Percentiles rank a stretch among this genome's conserved stretches.
Conservation (phyloP, 2,113 vertebrate species). For the Plestiodon gilberti region DNA sequence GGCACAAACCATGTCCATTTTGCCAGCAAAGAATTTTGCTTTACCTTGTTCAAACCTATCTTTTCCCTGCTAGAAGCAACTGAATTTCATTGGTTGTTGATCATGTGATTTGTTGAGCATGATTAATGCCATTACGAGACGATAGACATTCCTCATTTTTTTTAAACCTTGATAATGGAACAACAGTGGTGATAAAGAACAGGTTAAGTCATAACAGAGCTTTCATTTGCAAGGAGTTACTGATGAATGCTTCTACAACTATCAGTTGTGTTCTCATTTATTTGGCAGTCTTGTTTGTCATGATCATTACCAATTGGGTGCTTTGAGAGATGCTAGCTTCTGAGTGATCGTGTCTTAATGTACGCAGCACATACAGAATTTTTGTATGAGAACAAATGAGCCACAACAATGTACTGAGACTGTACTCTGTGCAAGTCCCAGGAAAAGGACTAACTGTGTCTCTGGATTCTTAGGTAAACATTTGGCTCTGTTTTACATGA, state of each 20-base stretch:
- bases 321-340: conserved; percentile 4
- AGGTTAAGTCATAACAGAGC: conserved; percentile 68
- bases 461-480: not conserved
- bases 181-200: conserved; percentile 73
- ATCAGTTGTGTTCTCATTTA: conserved; percentile 32
- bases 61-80: conserved; percentile 56
- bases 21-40: not conserved
- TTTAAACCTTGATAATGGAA: conserved; percentile 71
- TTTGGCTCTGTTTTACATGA: not conserved
- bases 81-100: conserved; percentile 64
- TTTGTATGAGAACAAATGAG: not conserved
- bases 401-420: not conserved
- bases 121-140: conserved; percentile 72
- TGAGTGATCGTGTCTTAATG: not conserved
- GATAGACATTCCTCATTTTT: conserved; percentile 60
- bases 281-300: conserved; percentile 46
- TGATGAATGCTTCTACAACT: conserved; percentile 46
- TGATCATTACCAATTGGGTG: conserved; percentile 33
- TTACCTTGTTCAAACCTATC: conserved; percentile 41
- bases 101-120: conserved; percentile 65
- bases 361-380: not conserved
- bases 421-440: not conserved
- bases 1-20: not conserved
- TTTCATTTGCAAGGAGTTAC: conserved; percentile 61
- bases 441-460: not conserved